phyloP scores from a whole-genome alignment of 2,888 invertebrate genomes.

The Apotomis turbidana region DNA sequence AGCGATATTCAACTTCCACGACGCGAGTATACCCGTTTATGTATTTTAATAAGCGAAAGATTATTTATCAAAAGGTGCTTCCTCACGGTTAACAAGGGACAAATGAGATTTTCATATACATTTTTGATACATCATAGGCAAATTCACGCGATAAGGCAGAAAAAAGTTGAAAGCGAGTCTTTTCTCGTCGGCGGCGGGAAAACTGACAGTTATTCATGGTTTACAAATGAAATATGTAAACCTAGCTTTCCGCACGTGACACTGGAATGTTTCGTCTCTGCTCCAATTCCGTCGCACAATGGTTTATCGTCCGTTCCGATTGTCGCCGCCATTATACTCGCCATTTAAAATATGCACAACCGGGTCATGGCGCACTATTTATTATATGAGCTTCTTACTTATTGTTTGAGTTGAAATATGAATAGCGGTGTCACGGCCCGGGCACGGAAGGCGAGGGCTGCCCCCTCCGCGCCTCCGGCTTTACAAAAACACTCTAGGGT shows the following conservation, averaged over 20 bases:
- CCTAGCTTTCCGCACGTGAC: constrained; percentile 6
- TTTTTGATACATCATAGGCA: no score
- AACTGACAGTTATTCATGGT: neutral
- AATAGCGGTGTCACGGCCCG: neutral
- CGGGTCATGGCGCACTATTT: constrained; percentile 20
- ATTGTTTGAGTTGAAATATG: constrained; percentile 15
- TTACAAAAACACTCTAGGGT: no score
- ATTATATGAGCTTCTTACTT: constrained; percentile 13
- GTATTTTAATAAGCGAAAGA: no score
- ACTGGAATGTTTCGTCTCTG: constrained; percentile 3
- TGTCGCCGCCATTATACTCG: constrained; percentile 8
- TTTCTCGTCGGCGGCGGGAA: neutral
- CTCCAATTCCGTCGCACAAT: constrained; percentile 8
- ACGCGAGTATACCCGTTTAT: no score
- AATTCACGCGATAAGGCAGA: no score
- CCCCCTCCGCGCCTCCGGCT: no score
- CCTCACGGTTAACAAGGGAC: no score
- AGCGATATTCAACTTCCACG: no score
- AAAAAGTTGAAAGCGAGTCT: no score
- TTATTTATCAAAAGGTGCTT: no score
- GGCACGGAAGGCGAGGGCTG: no score
- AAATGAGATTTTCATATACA: no score
- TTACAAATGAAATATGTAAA: neutral
- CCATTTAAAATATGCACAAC: constrained; percentile 15
- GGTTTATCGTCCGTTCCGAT: constrained; percentile 6